Percentiles rank a stretch among this genome's conserved stretches.
These are phyloP conservation scores for Napeogenes inachia DNA, from an alignment of 2,888 invertebrate species.

Conservation along the genomic window DNA sequence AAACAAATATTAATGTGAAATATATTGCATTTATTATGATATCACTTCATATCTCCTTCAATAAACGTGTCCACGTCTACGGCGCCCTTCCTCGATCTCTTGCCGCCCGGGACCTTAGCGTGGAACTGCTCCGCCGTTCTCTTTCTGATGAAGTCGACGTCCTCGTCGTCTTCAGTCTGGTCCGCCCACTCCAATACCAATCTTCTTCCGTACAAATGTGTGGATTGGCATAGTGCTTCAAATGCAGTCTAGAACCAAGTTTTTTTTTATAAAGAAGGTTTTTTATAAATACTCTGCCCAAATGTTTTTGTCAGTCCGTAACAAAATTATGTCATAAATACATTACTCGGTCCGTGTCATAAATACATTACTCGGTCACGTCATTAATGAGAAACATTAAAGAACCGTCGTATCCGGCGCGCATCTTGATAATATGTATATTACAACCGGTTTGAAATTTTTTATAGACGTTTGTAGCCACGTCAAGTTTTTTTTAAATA, in stretches of 20 bases:
- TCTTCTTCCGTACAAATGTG: slow-evolving; percentile 97
- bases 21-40: slow-evolving; percentile 23
- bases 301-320: no score
- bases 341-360: no score
- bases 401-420: no score
- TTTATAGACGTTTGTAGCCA: no score
- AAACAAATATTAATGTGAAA: no score
- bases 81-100: slow-evolving; percentile 67
- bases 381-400: no score
- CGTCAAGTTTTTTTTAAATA: no score
- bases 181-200: slow-evolving; percentile 98
- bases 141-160: slow-evolving; percentile 88
- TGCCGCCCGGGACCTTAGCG: slow-evolving; percentile 62
- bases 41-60: slow-evolving; percentile 43
- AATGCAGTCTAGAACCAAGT: slow-evolving; percentile 86
- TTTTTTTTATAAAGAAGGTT: neutral
- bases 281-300: no score
- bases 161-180: slow-evolving; percentile 81
- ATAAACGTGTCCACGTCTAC: slow-evolving; percentile 68
- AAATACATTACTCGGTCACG: no score
- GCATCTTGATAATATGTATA: no score
- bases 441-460: no score
- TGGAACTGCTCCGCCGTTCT: slow-evolving; percentile 83
- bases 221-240: slow-evolving; percentile 94
- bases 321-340: no score